Percentiles rank a stretch among this genome's conserved stretches.
Evolutionary conservation across 2,113 vertebrate genomes (phyloP).

Genomic region (Megaptera novaeangliae): DNA sequence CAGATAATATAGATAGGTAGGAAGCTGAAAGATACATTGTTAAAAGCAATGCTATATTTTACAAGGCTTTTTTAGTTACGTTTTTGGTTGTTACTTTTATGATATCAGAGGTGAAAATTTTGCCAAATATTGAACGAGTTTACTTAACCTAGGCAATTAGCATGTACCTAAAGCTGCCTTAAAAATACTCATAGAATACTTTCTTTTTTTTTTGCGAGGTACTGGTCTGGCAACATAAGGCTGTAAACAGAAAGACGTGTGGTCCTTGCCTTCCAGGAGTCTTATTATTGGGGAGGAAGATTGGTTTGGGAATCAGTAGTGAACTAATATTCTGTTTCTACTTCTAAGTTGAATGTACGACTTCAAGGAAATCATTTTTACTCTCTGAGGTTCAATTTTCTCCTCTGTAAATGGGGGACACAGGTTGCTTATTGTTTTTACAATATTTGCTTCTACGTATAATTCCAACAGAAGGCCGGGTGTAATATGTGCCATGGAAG

Average conservation of each 20-base stretch:
- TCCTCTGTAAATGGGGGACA: neutral
- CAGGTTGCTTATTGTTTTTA: neutral
- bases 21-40: neutral
- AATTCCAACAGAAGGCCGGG: neutral
- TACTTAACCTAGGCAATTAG: neutral
- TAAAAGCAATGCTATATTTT: neutral
- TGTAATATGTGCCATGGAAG: neutral
- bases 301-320: neutral
- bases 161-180: neutral
- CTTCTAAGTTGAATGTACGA: neutral
- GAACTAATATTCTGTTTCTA: neutral
- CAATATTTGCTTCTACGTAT: neutral
- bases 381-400: neutral
- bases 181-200: neutral
- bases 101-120: neutral
- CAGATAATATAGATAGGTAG: neutral
- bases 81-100: neutral
- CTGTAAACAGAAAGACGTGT: neutral
- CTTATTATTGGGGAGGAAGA: neutral
- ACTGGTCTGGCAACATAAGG: neutral
- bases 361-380: neutral
- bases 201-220: neutral
- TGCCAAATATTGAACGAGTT: neutral
- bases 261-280: neutral
- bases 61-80: neutral